Evolutionary conservation across 2,888 invertebrate species (phyloP).

Genomic region (Troides oblongomaculatus): DNA sequence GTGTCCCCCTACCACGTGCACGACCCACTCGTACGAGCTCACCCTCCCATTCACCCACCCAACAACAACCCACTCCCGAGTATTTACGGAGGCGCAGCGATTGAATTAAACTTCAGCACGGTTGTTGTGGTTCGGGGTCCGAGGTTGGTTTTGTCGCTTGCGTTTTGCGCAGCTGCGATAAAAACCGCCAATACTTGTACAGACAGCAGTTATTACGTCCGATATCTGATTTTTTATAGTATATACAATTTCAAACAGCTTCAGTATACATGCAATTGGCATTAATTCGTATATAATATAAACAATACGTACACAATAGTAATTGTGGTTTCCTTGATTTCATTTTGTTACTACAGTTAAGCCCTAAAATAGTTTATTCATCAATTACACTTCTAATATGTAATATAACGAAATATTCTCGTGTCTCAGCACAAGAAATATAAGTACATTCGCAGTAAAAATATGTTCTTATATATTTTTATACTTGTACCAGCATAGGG

Average conservation of each 20-base stretch:
- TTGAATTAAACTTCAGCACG: slow-evolving; percentile 78
- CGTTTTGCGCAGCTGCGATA: slow-evolving; percentile 74
- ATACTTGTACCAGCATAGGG: no score
- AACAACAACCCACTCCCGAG: slow-evolving; percentile 37
- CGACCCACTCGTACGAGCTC: slow-evolving; percentile 27
- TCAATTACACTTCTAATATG: no score
- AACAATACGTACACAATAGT: no score
- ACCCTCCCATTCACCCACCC: slow-evolving; percentile 28
- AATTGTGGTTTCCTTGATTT: no score
- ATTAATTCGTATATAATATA: no score
- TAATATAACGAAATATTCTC: not conserved
- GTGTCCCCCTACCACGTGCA: slow-evolving; percentile 33
- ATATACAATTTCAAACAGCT: slow-evolving; percentile 17
- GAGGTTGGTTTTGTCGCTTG: slow-evolving; percentile 72
- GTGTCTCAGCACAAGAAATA: slow-evolving; percentile 9
- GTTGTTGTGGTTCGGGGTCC: slow-evolving; percentile 73
- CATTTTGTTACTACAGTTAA: no score
- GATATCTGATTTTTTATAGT: slow-evolving; percentile 43
- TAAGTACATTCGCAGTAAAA: not conserved
- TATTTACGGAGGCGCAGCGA: slow-evolving; percentile 68
- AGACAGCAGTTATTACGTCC: slow-evolving; percentile 68
- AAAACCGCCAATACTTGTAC: slow-evolving; percentile 71
- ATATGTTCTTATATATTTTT: no score
- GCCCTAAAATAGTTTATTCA: no score
- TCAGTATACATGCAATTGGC: no score